phyloP scores from a whole-genome alignment of 2,113 vertebrate species.

The Pipra filicauda region DNA sequence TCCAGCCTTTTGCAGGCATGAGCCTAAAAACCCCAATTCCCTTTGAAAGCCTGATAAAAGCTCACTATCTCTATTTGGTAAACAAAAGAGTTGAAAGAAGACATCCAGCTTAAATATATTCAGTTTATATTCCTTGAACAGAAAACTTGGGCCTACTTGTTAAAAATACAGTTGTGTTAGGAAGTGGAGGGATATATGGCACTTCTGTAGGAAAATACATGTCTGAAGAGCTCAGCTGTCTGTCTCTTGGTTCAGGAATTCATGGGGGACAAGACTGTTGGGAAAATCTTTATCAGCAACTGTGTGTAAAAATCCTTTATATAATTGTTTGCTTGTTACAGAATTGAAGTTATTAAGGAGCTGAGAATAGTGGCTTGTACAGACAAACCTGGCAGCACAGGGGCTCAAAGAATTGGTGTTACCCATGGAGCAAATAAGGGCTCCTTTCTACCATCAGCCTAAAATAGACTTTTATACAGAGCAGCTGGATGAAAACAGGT shows the following conservation, averaged over 20 bases:
- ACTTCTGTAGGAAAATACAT: background rate
- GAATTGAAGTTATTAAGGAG: background rate
- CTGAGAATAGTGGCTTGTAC: background rate
- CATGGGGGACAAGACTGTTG: background rate
- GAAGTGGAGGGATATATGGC: background rate
- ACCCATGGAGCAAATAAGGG: background rate
- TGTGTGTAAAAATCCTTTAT: background rate
- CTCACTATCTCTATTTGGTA: background rate
- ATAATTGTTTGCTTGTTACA: background rate
- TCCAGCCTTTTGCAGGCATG: background rate
- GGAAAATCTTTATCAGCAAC: background rate
- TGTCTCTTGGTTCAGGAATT: background rate
- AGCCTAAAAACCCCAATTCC: background rate
- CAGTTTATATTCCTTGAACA: background rate
- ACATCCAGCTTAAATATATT: background rate
- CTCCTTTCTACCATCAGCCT: background rate
- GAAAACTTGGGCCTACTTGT: background rate
- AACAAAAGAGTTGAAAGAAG: background rate
- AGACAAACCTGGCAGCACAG: background rate
- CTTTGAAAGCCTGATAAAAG: background rate
- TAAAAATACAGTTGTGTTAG: background rate
- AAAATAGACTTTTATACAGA: background rate
- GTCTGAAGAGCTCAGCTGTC: background rate
- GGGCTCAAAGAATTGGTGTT: background rate
- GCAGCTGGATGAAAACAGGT: background rate